Conservation (phyloP, 2,113 vertebrate genomes). For the Lethenteron reissneri region DNA sequence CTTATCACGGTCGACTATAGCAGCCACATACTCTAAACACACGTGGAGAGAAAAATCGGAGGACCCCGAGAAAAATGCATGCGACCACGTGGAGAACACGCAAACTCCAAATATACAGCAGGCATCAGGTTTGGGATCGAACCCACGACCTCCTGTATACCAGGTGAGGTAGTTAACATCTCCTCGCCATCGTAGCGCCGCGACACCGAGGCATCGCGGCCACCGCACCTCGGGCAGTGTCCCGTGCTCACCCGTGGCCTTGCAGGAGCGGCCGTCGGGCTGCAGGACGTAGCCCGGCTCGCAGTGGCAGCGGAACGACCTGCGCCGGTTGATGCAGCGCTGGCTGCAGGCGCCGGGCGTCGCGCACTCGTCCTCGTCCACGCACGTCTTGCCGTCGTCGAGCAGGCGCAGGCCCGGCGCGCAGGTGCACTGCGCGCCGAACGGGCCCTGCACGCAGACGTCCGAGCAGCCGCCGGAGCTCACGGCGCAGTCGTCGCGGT, state of each 20-base stretch:
- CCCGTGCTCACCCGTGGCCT: conserved; percentile 15
- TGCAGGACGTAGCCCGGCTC: conserved; percentile 22
- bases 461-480: conserved; percentile 25
- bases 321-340: conserved; percentile 24
- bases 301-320: conserved; percentile 26
- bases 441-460: conserved; percentile 23
- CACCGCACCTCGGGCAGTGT: background rate
- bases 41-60: too few species aligned
- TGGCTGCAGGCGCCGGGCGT: conserved; percentile 29
- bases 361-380: conserved; percentile 25
- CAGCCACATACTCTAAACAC: too few species aligned
- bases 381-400: conserved; percentile 27
- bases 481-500: conserved; percentile 22
- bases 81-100: too few species aligned
- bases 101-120: too few species aligned
- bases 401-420: conserved; percentile 20
- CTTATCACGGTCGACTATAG: too few species aligned
- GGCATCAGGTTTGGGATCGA: too few species aligned
- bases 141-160: too few species aligned
- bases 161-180: too few species aligned
- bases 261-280: conserved; percentile 25
- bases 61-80: too few species aligned
- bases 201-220: too few species aligned
- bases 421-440: conserved; percentile 25
- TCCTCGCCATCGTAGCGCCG: too few species aligned